Conservation (phyloP, 2,888 invertebrate species). For the Corbicula japonica region DNA sequence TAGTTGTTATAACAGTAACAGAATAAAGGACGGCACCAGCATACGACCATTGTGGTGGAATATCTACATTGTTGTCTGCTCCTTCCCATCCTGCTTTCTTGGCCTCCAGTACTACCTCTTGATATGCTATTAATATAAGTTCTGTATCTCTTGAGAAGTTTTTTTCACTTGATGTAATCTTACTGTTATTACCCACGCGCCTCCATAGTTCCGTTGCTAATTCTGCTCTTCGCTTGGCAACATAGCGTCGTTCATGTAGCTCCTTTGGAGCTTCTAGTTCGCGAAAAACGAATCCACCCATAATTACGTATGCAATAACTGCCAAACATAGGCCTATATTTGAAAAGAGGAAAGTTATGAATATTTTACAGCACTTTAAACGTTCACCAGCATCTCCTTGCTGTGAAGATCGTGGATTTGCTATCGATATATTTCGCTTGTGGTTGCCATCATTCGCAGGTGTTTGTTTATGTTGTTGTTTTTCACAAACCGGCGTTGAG, state of each 20-base stretch:
- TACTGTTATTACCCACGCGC: constrained; percentile 93
- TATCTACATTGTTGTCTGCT: constrained; percentile 85
- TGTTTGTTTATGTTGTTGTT: too few species aligned
- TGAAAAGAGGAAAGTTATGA: constrained; percentile 97
- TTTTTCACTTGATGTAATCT: constrained; percentile 93
- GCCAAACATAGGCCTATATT: constrained; percentile 97
- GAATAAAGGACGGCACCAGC: constrained; percentile 94
- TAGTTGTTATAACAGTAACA: constrained; percentile 95
- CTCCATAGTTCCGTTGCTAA: constrained; percentile 90
- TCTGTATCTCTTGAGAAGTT: constrained; percentile 96
- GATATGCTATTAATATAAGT: constrained; percentile 92
- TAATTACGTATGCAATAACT: constrained; percentile 95
- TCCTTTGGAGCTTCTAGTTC: constrained; percentile 89
- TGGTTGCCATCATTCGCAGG: too few species aligned
- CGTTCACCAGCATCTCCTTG: constrained; percentile 44
- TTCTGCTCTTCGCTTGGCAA: constrained; percentile 60
- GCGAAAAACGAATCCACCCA: constrained; percentile 96
- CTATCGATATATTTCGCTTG: too few species aligned
- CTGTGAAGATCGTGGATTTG: background rate
- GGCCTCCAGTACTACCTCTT: constrained; percentile 92
- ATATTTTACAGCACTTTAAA: constrained; percentile 86
- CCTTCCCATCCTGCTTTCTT: constrained; percentile 93
- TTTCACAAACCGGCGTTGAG: too few species aligned
- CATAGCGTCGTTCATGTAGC: constrained; percentile 66
- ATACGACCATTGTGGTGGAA: constrained; percentile 93